Percentiles rank a stretch among this genome's conserved stretches.
Conservation (phyloP, 1,140 invertebrate genomes). For the Proales similis region DNA sequence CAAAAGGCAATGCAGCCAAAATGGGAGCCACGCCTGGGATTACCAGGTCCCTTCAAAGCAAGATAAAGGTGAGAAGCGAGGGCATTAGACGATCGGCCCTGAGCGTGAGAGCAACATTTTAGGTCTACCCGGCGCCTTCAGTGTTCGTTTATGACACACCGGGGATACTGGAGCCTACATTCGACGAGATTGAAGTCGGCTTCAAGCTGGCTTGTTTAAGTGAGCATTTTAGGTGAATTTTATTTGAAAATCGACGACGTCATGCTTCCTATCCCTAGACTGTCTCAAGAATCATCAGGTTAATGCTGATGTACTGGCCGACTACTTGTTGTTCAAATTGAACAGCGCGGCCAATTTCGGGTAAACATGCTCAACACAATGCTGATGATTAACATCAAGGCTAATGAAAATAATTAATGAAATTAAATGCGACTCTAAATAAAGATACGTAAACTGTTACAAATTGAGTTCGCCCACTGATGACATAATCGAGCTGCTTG, state of each 20-base stretch:
- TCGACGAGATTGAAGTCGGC: slow-evolving; percentile 29
- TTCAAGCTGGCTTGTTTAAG: slow-evolving; percentile 36
- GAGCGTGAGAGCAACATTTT: not conserved
- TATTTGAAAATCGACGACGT: not conserved
- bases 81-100: not conserved
- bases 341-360: slow-evolving; percentile 31
- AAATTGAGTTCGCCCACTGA: not conserved
- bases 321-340: slow-evolving; percentile 20
- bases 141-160: slow-evolving; percentile 33
- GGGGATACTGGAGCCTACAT: slow-evolving; percentile 29
- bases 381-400: not conserved
- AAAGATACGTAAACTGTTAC: slow-evolving; percentile 35
- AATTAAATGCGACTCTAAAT: not conserved
- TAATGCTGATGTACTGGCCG: slow-evolving; percentile 28
- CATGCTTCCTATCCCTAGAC: not conserved
- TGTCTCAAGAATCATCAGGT: slow-evolving; percentile 34
- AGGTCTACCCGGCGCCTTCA: slow-evolving; percentile 3
- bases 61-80: slow-evolving; percentile 6
- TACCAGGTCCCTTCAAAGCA: slow-evolving; percentile 8
- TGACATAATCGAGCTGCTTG: slow-evolving; percentile 16
- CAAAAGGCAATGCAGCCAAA: slow-evolving; percentile 27
- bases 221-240: slow-evolving; percentile 3
- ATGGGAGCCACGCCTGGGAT: slow-evolving; percentile 28
- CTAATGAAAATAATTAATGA: not conserved
- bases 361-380: not conserved